Base-by-base conservation (phyloP, 30 jellyfish, hydroid and myxozoan genomes). In the Clytia hemisphaerica region DNA sequence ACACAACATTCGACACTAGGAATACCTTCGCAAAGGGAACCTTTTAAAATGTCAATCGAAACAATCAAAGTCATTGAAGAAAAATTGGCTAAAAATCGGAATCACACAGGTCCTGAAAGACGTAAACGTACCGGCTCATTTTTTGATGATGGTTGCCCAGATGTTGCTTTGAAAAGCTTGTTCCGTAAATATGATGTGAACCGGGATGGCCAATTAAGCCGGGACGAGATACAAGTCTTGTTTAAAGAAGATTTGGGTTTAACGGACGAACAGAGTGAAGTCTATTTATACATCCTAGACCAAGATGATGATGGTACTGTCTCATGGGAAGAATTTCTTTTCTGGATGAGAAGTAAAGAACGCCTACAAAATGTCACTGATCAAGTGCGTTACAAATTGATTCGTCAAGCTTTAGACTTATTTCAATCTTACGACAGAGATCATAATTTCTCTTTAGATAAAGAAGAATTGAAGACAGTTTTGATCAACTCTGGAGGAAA, bases 401-500 rank as follows among this genome's bases (percentile, higher is more conserved):
- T 65, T 35, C 67, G 38, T 35, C 62, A 45, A 25, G 78, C 78
- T 48, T 16, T 65, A 16, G 78, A 65, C 42, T 35, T 65, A 67
- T 65, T 65, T 44, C 78, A 65, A 65, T 27, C 38, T 10, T 65
- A 65, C 67, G 78, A 65, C 25, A 35, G 22, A 25, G 63, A 65
- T 48, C 31, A 42, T 35, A 65, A 36, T 48, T 32, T 35, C 35
- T 36, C 40, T 28, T 34, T 65, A 7, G 78, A 65, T 65, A 36
- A 67, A 16, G 36, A 44, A 4, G 78, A 65, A 37, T 40, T 65
- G 16, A 65, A 28, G 70, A 67, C 25, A 36, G 37, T 65, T n/a
- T 32, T 69, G 1, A n/a, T 47, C 0, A 76, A 69, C 19, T 45
- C 75, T 2, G 81, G 81, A 2, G 75, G 75, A 45, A 69, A 30